Evolutionary conservation across 2,797 vertebrate species (phyloP).

Genomic region (Dicrostonyx torquatus): DNA sequence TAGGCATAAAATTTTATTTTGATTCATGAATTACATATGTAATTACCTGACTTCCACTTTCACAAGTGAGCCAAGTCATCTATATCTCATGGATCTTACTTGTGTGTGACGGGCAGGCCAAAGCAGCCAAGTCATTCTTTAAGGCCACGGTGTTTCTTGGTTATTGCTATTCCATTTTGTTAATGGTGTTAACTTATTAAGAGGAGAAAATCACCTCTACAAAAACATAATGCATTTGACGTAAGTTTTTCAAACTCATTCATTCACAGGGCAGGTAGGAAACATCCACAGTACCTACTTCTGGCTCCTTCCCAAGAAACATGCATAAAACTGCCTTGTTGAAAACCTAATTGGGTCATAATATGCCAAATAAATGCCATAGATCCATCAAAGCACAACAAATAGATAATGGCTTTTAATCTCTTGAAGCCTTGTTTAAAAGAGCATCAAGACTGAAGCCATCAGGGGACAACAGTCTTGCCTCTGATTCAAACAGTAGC

Average conservation of each 20-base stretch:
- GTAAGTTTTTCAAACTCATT: neutral
- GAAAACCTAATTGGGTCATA: slow-evolving; percentile 4
- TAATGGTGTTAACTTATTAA: slow-evolving; percentile 5
- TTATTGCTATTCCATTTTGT: neutral
- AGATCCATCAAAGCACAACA: neutral
- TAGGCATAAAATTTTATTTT: slow-evolving; percentile 1
- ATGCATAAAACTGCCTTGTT: neutral
- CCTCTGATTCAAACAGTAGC: neutral
- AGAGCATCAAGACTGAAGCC: neutral
- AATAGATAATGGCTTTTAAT: neutral
- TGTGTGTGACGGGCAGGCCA: neutral
- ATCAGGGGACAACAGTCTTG: neutral
- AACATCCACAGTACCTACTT: neutral
- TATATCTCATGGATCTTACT: neutral
- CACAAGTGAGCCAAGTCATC: neutral
- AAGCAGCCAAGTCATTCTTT: neutral
- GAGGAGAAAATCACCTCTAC: neutral
- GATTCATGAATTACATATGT: neutral
- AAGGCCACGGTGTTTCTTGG: neutral
- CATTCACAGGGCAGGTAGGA: neutral
- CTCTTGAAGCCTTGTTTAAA: neutral
- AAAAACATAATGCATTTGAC: neutral
- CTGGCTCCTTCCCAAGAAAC: neutral
- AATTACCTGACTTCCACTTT: neutral
- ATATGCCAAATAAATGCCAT: neutral